phyloP scores from a whole-genome alignment of 2,888 invertebrate species.

The Timema podura region DNA sequence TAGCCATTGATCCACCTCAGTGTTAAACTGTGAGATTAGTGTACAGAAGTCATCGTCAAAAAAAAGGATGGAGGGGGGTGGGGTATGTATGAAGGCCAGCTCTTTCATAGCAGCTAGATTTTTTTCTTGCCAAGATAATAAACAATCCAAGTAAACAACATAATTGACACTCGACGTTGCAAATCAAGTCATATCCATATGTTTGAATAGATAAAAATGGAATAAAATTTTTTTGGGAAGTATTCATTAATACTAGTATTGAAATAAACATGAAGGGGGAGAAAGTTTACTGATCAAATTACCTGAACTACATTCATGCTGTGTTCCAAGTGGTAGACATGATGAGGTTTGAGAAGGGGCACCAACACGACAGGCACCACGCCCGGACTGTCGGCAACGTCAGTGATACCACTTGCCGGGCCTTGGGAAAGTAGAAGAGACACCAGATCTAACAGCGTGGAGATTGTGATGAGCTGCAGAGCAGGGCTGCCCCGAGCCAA shows the following conservation, averaged over 20 bases:
- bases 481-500: conserved; percentile 59
- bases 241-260: conserved; percentile 28
- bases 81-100: too few relatives aligned
- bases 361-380: conserved; percentile 65
- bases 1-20: too few relatives aligned
- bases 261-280: conserved; percentile 11
- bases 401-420: conserved; percentile 40
- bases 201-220: too few relatives aligned
- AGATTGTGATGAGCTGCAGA: conserved; percentile 62
- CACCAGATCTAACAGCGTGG: conserved; percentile 68
- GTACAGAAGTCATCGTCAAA: too few relatives aligned
- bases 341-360: conserved; percentile 62
- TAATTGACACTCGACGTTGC: too few relatives aligned
- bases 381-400: conserved; percentile 42
- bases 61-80: too few relatives aligned
- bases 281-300: conserved; percentile 29
- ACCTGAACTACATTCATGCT: conserved; percentile 65
- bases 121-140: too few relatives aligned
- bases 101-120: too few relatives aligned
- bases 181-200: too few relatives aligned
- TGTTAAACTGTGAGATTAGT: too few relatives aligned
- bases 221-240: background rate
- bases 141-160: too few relatives aligned
- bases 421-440: conserved; percentile 53
- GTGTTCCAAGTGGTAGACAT: conserved; percentile 62